Percentiles rank a stretch among this genome's conserved stretches.
phyloP scores from a whole-genome alignment of 2,113 vertebrate species.

The Paratilapia polleni region DNA sequence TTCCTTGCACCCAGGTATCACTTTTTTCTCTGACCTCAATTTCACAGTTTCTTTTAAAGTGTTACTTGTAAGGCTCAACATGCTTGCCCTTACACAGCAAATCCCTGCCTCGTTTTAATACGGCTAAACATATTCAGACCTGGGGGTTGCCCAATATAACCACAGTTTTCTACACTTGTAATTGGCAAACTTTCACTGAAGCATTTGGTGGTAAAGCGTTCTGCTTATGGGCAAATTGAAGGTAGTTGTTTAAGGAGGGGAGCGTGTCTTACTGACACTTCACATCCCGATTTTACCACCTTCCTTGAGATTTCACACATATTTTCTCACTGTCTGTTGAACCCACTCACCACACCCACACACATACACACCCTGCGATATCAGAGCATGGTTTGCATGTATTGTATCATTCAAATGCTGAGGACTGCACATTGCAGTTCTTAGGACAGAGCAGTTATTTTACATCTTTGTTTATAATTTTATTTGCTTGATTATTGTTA shows the following conservation, averaged over 20 bases:
- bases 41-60: slow-evolving; percentile 38
- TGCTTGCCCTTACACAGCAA: slow-evolving; percentile 22
- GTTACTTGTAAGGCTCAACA: slow-evolving; percentile 43
- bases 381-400: background rate
- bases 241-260: slow-evolving; percentile 4
- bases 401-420: slow-evolving; percentile 21
- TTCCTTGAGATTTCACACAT: slow-evolving; percentile 17
- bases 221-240: slow-evolving; percentile 40
- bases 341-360: background rate
- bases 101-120: slow-evolving; percentile 31
- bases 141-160: slow-evolving; percentile 28
- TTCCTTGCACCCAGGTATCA: slow-evolving; percentile 27
- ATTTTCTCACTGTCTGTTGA: slow-evolving; percentile 22
- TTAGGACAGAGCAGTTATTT: background rate
- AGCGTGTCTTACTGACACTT: background rate
- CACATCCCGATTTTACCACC: slow-evolving; percentile 1
- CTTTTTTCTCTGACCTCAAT: slow-evolving; percentile 48
- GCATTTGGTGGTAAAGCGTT: slow-evolving; percentile 27
- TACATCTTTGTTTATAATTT: background rate
- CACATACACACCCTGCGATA: background rate
- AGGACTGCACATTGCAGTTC: background rate
- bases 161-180: slow-evolving; percentile 33
- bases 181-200: slow-evolving; percentile 37
- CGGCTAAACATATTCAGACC: slow-evolving; percentile 56
- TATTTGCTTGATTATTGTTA: background rate